Conservation (phyloP, 2,113 vertebrate genomes). For the Spea bombifrons region DNA sequence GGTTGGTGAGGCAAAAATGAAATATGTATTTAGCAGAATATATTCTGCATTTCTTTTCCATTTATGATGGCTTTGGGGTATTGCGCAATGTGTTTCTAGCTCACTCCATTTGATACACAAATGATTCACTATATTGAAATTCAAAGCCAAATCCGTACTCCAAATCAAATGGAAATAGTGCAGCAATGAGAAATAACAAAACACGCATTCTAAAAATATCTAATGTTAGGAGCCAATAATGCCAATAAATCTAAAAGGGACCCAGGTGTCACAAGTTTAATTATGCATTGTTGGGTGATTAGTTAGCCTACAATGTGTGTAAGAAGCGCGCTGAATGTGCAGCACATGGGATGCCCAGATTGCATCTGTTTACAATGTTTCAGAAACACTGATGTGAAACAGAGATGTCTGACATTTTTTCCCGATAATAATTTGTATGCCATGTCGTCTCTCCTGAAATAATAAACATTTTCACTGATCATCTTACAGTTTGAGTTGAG, state of each 20-base stretch:
- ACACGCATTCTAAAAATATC: neutral
- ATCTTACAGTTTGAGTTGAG: no score
- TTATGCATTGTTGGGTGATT: neutral
- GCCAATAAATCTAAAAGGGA: neutral
- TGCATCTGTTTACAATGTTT: neutral
- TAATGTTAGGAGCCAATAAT: slow-evolving; percentile 1
- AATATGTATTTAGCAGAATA: neutral
- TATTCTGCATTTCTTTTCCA: neutral
- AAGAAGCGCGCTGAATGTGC: neutral
- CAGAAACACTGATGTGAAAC: neutral
- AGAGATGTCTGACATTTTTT: neutral
- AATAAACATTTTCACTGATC: no score
- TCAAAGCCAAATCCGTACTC: neutral
- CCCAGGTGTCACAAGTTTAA: neutral
- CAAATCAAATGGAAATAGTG: neutral
- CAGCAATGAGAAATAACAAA: neutral
- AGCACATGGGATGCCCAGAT: neutral
- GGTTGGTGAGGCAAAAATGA: neutral
- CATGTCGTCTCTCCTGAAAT: no score
- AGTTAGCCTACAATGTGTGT: neutral
- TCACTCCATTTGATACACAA: neutral
- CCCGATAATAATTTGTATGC: no score
- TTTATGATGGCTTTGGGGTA: neutral
- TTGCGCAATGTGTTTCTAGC: neutral
- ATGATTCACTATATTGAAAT: neutral